Evolutionary conservation across 2,888 invertebrate genomes (phyloP), one percentile per base, ranked within the genome.

Genomic region (Philhelius pedissequus): DNA sequence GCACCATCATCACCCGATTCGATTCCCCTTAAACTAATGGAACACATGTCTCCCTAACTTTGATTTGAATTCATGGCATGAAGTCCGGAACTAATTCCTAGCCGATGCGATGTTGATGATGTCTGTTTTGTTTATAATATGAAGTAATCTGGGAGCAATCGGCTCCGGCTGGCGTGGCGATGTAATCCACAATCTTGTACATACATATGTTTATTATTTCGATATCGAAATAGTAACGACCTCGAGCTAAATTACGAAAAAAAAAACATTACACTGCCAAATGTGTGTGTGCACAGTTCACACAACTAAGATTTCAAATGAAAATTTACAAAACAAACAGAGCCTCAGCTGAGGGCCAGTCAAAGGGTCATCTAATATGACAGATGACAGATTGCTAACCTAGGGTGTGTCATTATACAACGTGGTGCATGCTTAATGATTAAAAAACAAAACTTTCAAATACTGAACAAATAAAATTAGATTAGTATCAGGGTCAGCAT

Each of bases 21-120:
- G 30, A 25, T 52, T n/a, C 18, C 15, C 66, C 18, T 40, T 27
- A 9, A n/a, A 27, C 45, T n/a, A 45, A 58, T 20, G 25, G 38
- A 48, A 40, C 43, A 40, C 22, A 48, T 69, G 52, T 60, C 64
- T 58, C 40, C 52, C 35, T n/a, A 35, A 22, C 68, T 56, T 27
- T 83, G 79, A 79, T 83, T 83, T 71, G 45, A 69, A 83, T 74
- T 74, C 74, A 66, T 38, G 40, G 30, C 79, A 79, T 74, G 83
- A 83, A 83, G 69, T 70, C 74, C 83, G 79, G 79, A 83, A 83
- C 83, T 75, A 83, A 79, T 79, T 74, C 43, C 50, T 40, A 64
- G 38, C 45, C 74, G 52, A 79, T 20, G 11, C 74, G 52, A 79
- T 20, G 11, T 13, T 43, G 32, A 32, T 52, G 69, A 40, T 83